Base-by-base conservation (phyloP, 1,140 invertebrate species). In the Zaprionus nigranus region DNA sequence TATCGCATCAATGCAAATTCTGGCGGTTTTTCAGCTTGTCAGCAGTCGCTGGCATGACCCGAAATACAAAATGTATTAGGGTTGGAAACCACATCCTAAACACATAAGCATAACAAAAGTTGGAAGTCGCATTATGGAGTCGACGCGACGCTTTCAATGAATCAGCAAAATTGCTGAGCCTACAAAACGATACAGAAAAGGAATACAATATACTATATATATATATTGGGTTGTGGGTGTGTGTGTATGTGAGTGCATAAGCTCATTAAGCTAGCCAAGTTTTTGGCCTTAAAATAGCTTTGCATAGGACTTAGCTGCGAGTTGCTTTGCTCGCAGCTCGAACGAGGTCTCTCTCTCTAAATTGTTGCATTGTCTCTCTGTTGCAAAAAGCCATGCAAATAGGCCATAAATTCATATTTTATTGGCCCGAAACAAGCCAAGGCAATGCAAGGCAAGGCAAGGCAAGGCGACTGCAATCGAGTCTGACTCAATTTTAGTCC, bases 381-480 rank as follows among this genome's bases (percentile, higher is more conserved):
- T 11, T 66, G 66, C 24, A 38, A 65, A 83, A 88, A 88, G 84
- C 81, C 83, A 87, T 63, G 83, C 83, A 86, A 88, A 86, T 86
- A 88, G 83, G 80, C 80, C 78, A 87, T 87, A 88, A 87, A 87
- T 83, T 88, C 70, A 83, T 87, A 87, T 88, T 87, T 83, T 87
- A 87, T 88, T 87, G 83, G 69, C 76, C 17, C n/a, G 36, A 24
- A 34, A 11, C 30, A 34, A 34, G 30, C 30, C 30, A 34, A 34
- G 30, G 9, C 30, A 30, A 30, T 9, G 30, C 30, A 34, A 34
- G 28, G 40, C 82, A 34, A 34, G 30, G 9, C 30, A 30, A 30
- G 30, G 30, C 30, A 34, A 34, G 28, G 40, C 82, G 67, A 58
- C 60, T 63, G 51, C 67, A 46, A 36, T 49, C 58, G n/a, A 58